Base-by-base conservation (phyloP, 92 coral and sea anemone genomes). In the Siderastrea radians region DNA sequence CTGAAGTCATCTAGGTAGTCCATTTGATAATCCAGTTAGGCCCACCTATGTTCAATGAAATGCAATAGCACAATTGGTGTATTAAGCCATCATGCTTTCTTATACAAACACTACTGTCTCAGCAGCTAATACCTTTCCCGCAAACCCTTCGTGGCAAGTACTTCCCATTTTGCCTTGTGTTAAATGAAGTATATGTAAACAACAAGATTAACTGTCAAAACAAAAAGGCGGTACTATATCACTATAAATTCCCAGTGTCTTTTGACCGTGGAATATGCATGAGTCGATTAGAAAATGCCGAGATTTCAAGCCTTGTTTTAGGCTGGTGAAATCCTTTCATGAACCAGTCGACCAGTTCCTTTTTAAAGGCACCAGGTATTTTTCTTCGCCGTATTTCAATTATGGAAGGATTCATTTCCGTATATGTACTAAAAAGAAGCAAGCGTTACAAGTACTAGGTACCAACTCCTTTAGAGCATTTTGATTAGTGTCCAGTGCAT, bases 121-220 rank as follows among this genome's bases (percentile, higher is more conserved):
- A 11, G 72, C 15, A 68, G 72, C 72, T 68, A 52, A 5, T 38
- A 68, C 72, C 72, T 68, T 68, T 68, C 72, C 43, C 8, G 55
- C 55, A 52, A 8, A 38, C 49, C 72, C 72, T 68, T 19, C 72
- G 12, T 26, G 49, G 12, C 11, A 68, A 38, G 43, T 68, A 44
- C 49, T 17, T 68, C 7, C 49, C 49, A 68, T 8, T 38, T 26
- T 38, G 72, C 44, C 72, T 68, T 12, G 6, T 49, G 4, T 68
- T 7, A 43, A 68, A 49, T 8, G 43, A 38, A 68, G 3, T 68
- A 6, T 12, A 68, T 11, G 13, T 43, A 43, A 68, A 68, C 49
- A 68, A 68, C 49, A 38, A 38, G 9, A 68, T 16, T 16, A 38
- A 38, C 13, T 68, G 49, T 52, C 55, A 5, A 52, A 52, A 52